A percentile compares a stretch with the other conserved stretches of the same genome.
Evolutionary conservation across 2,113 vertebrate genomes (phyloP).

Genomic region (Grallaria varia): DNA sequence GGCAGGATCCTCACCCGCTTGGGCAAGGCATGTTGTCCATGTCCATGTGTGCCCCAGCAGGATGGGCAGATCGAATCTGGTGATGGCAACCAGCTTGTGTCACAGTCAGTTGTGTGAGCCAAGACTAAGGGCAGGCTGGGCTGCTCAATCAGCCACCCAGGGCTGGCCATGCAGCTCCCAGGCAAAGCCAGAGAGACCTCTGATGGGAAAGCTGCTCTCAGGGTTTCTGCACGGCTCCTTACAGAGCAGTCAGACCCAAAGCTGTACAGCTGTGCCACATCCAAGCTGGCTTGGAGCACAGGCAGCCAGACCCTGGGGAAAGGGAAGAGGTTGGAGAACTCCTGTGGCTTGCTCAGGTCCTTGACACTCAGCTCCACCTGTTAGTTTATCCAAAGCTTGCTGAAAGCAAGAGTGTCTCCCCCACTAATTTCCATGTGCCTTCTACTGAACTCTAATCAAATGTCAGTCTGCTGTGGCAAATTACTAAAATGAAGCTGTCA

Average conservation of each 20-base stretch:
- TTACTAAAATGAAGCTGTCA: slow-evolving; percentile 21
- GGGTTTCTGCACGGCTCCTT: not conserved
- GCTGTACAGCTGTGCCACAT: no score
- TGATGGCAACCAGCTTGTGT: not conserved
- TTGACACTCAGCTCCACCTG: not conserved
- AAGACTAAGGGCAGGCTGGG: no score
- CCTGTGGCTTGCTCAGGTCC: not conserved
- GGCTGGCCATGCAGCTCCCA: no score
- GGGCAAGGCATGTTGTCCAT: fast-evolving
- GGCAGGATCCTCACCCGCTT: not conserved
- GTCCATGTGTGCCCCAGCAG: not conserved
- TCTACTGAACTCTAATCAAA: not conserved
- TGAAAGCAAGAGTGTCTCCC: not conserved
- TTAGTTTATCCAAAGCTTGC: not conserved
- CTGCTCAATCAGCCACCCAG: no score
- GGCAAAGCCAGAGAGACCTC: no score
- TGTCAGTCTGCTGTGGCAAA: not conserved
- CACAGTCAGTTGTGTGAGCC: no score
- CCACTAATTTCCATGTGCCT: not conserved
- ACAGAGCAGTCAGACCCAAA: not conserved
- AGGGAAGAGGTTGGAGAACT: not conserved
- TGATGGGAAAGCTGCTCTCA: not conserved
- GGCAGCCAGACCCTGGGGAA: not conserved
- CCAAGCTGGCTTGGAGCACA: not conserved
- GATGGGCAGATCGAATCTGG: not conserved